A percentile compares a stretch with the other conserved stretches of the same genome.
These are phyloP conservation scores for Leptogaster cylindrica DNA, from an alignment of 2,888 invertebrate species.

Conservation along the genomic window DNA sequence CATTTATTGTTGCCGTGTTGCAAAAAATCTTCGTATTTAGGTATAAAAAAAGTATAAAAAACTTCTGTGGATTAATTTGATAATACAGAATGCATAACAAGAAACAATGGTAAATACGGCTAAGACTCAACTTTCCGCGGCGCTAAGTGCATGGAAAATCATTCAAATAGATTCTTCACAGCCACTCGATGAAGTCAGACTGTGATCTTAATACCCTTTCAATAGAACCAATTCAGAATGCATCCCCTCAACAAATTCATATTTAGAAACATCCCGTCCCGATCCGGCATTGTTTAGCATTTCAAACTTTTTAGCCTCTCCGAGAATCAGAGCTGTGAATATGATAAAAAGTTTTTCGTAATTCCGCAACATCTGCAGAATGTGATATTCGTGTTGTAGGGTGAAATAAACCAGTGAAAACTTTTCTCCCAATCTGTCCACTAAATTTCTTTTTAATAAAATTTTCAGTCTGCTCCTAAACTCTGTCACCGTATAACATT, in stretches of 20 bases:
- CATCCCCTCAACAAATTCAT: too few species aligned
- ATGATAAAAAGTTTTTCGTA: conserved; percentile 35
- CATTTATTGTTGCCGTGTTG: too few species aligned
- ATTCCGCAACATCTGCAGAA: conserved; percentile 31
- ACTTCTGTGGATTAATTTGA: too few species aligned
- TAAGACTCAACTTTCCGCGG: too few species aligned
- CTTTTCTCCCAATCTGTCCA: conserved; percentile 21
- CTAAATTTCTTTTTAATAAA: conserved; percentile 44
- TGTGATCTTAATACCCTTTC: too few species aligned
- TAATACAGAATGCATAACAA: too few species aligned
- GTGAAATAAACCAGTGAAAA: conserved; percentile 20
- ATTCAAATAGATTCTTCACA: too few species aligned
- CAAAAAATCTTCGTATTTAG: too few species aligned
- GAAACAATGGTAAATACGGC: too few species aligned
- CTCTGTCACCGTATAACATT: conserved; percentile 39
- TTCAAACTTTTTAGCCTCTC: background rate
- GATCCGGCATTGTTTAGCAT: background rate
- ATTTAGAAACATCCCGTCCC: background rate
- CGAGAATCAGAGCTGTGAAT: conserved; percentile 10
- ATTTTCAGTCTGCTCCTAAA: conserved; percentile 24
- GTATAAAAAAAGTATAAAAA: too few species aligned
- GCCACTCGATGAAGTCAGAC: too few species aligned
- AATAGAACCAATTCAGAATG: background rate
- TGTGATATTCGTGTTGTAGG: conserved; percentile 22
- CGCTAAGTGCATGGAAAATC: too few species aligned